These are phyloP conservation scores for Hylomyscus alleni DNA, from an alignment of 2,797 vertebrate species.

Conservation along the genomic window DNA sequence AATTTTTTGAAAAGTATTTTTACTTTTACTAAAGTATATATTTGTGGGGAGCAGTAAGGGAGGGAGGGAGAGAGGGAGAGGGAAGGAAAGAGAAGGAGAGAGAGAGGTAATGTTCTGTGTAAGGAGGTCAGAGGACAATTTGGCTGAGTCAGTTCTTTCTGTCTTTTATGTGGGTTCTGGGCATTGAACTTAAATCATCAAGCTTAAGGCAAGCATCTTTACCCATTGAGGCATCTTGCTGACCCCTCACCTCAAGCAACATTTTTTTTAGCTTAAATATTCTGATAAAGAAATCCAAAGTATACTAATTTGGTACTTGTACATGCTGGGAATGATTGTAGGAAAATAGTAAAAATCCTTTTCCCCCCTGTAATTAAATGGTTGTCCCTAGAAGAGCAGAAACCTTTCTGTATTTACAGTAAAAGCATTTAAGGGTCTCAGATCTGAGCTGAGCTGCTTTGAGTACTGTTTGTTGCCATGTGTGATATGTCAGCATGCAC, in stretches of 20 bases:
- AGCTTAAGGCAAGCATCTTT: not conserved
- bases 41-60: not conserved
- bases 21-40: not conserved
- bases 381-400: not conserved
- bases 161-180: not conserved
- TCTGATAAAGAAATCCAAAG: not conserved
- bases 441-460: not conserved
- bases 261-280: not conserved
- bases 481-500: not conserved
- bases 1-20: not conserved
- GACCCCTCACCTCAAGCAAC: not conserved
- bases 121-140: not conserved
- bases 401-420: not conserved
- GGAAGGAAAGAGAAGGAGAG: no score
- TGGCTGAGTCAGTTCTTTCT: not conserved
- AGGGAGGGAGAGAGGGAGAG: not conserved
- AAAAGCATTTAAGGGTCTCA: not conserved
- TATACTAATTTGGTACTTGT: not conserved
- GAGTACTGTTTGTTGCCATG: not conserved
- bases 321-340: not conserved
- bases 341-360: not conserved
- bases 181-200: not conserved
- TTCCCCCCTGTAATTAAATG: not conserved
- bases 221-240: not conserved
- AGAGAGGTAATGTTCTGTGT: not conserved